Base-by-base conservation (phyloP, 2,113 vertebrate genomes). In the Oophaga pumilio region DNA sequence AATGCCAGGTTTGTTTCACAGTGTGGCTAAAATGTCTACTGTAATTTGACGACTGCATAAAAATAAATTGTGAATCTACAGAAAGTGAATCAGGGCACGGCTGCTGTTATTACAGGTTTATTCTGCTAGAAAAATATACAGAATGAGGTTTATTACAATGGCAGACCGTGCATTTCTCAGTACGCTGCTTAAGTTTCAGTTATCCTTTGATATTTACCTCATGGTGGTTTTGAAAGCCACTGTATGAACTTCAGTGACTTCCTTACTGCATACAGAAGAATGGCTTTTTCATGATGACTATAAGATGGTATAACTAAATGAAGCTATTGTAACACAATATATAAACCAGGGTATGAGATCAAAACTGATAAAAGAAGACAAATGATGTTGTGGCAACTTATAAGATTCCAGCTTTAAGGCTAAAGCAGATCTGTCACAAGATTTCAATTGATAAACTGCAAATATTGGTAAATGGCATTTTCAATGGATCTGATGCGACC, bases 101-200 rank as follows among this genome's bases (percentile, higher is more conserved):
- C 59, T 66, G 24, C 52, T 68, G 26, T 53, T 50, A 71, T 69
- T 53, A 80, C 18, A 57, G 43, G 33, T 86, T 28, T 71, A 9
- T 69, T 87, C 50, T 80, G 52, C 66, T 74, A 33, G 52, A 24
- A 69, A 84, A 69, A 84, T 52, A 56, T 7, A 71, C 64, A 49
- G 53, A 59, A 73, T 59, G 52, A 74, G 8, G 33, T 56, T 13
- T 53, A 33, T 10, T 11, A 28, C 2, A 71, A 26, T 26, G 22
- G 5, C n/a, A n/a, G 17, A 33, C 52, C 14, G 17, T 26, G 50
- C 26, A 56, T 73, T 73, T 84, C 82, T 64, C 17, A 26, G 22
- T 84, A 24, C 57, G 24, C 20, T 43, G 49, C 12, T 69, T 71
- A 14, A 68, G 24, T 84, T 52, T 26, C 20, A 53, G n/a, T 43